Base-by-base conservation (phyloP, 2,888 invertebrate species). In the Epistrophe eligans region DNA sequence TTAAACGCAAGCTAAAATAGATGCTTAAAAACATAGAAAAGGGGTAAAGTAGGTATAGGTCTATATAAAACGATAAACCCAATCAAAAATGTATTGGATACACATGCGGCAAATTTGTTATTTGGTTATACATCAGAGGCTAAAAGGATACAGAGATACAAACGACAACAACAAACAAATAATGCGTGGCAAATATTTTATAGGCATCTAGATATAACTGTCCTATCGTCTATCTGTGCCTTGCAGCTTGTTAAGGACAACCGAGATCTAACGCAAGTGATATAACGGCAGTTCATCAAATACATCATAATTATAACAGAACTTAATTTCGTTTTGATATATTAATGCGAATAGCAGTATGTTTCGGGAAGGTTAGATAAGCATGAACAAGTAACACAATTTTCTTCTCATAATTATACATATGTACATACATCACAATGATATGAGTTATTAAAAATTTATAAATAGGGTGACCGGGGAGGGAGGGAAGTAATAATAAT, bases 31-130 rank as follows among this genome's bases (percentile, higher is more conserved):
- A 62, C 15, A 62, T 24, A 40, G 15, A 52, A 38, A 24, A 70
- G 55, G 70, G 35, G 19, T 40, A 55, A 0, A 57, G 15, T 24
- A 24, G 24, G 24, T 4, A 35, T 35, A 35, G n/a, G 48, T 32
- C 28, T 35, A 32, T 52, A 32, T 52, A 35, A 19, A 32, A 24
- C 4, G 58, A 76, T 77, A 80, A 74, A 58, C 48, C 73, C 82
- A 76, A 87, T 83, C 76, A 83, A 83, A 83, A 74, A 72, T 83
- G 83, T 83, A 87, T 87, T 87, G 66, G 74, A 76, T 79, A 58
- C 79, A 79, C 83, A 83, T 83, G 60, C 66, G 76, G 67, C 76
- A 79, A 76, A 83, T 76, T 87, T 85, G 70, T 52, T 64, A 66
- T 50, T 50, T 55, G 40, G 57, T 70, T 55, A 70, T 24, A 24